Evolutionary conservation across 2,888 invertebrate genomes (phyloP), one percentile per base, ranked within the genome.

Genomic region (Pterobdella sp.): DNA sequence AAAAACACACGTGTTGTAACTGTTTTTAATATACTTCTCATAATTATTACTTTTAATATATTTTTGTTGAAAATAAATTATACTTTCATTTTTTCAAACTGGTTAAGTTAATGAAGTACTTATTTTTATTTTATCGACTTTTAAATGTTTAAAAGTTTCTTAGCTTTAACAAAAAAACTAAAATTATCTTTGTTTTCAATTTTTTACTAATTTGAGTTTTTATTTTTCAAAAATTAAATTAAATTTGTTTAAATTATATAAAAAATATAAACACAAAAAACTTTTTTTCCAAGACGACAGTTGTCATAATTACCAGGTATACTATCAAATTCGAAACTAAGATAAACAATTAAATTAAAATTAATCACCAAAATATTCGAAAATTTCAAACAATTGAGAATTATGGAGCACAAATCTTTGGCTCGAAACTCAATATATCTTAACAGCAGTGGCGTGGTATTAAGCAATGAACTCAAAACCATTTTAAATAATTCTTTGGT

Each of bases 401-500:
- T 63, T 32, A 89, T 89, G 89, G 87, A 88, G 76, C 84, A 86
- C 73, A 80, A 84, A 56, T 84, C 84, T 73, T 79, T 89, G 74
- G 81, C 86, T 76, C 84, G 87, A 60, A 85, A 84, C 76, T 80
- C 87, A 73, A 87, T 88, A 77, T 85, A 85, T 76, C 82, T 88
- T 73, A 87, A 87, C 52, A 85, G 86, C 72, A 88, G 88, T 76
- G 93, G 92, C 14, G 84, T 89, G 77, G 88, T 89, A 81, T 82
- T 92, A 35, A 88, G 88, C 67, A 87, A 87, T 1, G 92, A 93
- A 84, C 88, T 90, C 79, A 88, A 89, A 75, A 73, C 85, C 42
- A 80, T 82, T 52, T 84, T 93, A 22, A 88, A 90, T 80, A 91
- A 90, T 81, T 91, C 93, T 0, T 84, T 94, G 2, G 86, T 90